Percentiles rank a stretch among this genome's conserved stretches.
phyloP scores from a whole-genome alignment of 2,797 vertebrate genomes.

The Protonibea diacanthus region DNA sequence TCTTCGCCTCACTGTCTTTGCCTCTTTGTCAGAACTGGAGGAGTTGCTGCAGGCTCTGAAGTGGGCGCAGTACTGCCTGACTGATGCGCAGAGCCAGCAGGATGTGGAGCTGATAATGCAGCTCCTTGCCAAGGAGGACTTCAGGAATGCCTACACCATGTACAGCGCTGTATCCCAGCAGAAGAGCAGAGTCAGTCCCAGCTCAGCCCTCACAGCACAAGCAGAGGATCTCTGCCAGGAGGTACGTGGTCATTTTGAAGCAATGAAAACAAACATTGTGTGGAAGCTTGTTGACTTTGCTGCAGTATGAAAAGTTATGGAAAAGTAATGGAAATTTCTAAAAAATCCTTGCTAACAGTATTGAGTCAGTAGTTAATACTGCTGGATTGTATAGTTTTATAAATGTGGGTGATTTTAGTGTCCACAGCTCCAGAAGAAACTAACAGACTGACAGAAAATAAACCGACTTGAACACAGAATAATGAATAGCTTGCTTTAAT shows the following conservation, averaged over 20 bases:
- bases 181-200: conserved; percentile 90
- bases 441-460: conserved; percentile 6
- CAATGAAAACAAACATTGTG: neutral
- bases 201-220: conserved; percentile 89
- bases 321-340: neutral
- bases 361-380: neutral
- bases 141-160: conserved; percentile 92
- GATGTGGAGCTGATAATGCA: conserved; percentile 91
- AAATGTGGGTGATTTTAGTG: conserved; percentile 2
- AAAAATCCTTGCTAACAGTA: neutral
- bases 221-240: conserved; percentile 92
- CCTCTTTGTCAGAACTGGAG: conserved; percentile 88
- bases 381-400: neutral
- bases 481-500: conserved; percentile 14
- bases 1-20: conserved; percentile 23
- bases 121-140: conserved; percentile 91
- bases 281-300: neutral
- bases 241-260: conserved; percentile 79
- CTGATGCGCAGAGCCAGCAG: conserved; percentile 94
- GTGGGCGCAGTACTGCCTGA: conserved; percentile 88
- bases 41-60: conserved; percentile 91
- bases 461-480: neutral
- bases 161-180: conserved; percentile 91
- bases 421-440: neutral
- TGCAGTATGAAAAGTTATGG: neutral